Evolutionary conservation across 2,797 vertebrate genomes (phyloP).

Genomic region (Mus spretus): DNA sequence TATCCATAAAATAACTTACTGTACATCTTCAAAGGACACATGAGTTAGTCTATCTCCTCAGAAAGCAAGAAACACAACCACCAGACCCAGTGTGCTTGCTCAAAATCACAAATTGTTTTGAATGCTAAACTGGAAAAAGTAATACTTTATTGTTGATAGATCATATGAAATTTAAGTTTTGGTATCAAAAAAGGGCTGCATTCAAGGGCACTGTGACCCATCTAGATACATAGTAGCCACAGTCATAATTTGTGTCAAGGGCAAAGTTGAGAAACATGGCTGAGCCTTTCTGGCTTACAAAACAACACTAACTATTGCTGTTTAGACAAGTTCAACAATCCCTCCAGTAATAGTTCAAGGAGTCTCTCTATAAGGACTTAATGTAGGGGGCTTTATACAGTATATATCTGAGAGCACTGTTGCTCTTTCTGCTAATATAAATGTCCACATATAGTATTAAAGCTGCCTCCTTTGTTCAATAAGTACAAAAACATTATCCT

Average conservation of each 20-base stretch:
- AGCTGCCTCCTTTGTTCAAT: neutral
- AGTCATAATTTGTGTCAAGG: neutral
- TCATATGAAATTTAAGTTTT: conserved; percentile 22
- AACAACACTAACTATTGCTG: neutral
- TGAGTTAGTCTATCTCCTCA: neutral
- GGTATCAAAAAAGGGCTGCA: neutral
- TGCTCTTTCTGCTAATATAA: neutral
- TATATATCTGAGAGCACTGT: neutral
- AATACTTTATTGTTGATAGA: neutral
- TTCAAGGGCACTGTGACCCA: neutral
- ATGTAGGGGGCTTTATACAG: neutral
- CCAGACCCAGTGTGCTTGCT: neutral
- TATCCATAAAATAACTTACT: conserved; percentile 33
- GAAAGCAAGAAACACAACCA: neutral
- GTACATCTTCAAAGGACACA: conserved; percentile 48
- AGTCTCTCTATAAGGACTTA: conserved; percentile 32
- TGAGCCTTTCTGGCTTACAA: neutral
- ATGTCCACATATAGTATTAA: neutral
- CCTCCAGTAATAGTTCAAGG: neutral
- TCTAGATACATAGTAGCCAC: neutral
- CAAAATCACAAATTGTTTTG: neutral
- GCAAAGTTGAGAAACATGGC: neutral
- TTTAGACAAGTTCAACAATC: neutral
- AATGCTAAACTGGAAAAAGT: conserved; percentile 25
- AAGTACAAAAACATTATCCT: neutral